phyloP scores from a whole-genome alignment of 2,797 vertebrate species.

The Tangara arthus region DNA sequence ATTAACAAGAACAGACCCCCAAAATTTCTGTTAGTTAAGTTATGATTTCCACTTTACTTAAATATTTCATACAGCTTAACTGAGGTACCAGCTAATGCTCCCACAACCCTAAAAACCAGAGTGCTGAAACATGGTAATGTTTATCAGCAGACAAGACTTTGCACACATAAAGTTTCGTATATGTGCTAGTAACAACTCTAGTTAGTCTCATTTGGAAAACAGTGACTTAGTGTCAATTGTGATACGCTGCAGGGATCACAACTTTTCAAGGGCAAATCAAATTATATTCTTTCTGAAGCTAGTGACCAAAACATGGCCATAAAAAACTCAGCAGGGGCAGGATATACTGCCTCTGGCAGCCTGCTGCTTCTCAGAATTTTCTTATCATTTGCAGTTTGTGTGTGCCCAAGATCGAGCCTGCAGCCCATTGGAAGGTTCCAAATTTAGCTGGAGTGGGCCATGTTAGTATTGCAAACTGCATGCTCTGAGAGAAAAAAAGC shows the following conservation, averaged over 20 bases:
- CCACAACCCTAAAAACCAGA: not conserved
- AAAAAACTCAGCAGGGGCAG: not conserved
- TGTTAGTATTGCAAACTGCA: not conserved
- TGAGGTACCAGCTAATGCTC: not conserved
- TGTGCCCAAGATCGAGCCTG: rapidly evolving
- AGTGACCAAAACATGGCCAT: not conserved
- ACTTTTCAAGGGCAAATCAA: not conserved
- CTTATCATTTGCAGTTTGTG: not conserved
- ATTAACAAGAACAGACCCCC: not conserved
- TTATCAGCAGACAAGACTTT: not conserved
- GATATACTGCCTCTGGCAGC: not conserved
- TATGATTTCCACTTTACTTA: not conserved
- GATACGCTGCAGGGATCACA: not conserved
- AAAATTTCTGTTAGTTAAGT: not conserved
- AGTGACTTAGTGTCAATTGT: not conserved
- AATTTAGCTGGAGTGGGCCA: not conserved
- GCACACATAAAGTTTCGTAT: not conserved
- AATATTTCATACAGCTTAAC: not conserved
- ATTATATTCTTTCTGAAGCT: not conserved
- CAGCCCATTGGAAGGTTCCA: not conserved
- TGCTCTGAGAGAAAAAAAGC: not conserved
- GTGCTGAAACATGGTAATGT: not conserved
- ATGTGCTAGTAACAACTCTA: not conserved
- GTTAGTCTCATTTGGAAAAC: not conserved
- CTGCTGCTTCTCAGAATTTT: not conserved